Base-by-base conservation (phyloP, 1,140 invertebrate species). In the Eupristina koningsbergeri region DNA sequence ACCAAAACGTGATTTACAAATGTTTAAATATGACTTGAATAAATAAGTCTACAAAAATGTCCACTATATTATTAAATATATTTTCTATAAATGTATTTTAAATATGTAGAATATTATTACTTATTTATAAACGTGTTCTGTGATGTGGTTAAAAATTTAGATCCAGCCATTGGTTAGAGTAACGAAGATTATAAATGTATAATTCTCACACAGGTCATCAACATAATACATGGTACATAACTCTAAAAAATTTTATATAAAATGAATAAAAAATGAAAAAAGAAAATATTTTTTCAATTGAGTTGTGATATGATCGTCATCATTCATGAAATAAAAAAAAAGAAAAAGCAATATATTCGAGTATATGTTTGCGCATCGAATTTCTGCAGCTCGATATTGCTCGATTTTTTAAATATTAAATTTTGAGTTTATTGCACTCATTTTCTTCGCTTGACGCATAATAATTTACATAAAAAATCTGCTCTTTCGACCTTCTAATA, bases 391-490 rank as follows among this genome's bases (percentile, higher is more conserved):
- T 67, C 17, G 6, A 15, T 19, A 3, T 71, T 6, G 39, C 67
- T 41, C 15, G 64, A 15, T 22, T 45, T 39, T 34, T 26, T 31
- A 47, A 22, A 67, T 73, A 69, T 74, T 53, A 81, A 69, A 69
- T 50, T 81, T 81, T 73, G 69, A 81, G 22, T 82, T 71, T 82
- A 76, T 67, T 73, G 39, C 76, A 82, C 73, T 82, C 80, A 82
- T 82, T 82, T 73, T 81, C 73, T 41, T 75, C 80, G 31, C 63
- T 45, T 61, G 61, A 17, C 58, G 39, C 58, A 39, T 36, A 34
- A 61, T 45, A 67, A 83, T 83, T 74, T 83, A 74, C 81, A 83
- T 83, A 83, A 74, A 82, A 67, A 75, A 76, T 19, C 73, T 58
- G 73, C 80, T 82, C 80, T 76, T 73, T 63, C 73, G 58, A 73